A percentile compares a stretch with the other conserved stretches of the same genome.
Conservation (phyloP, 2,113 vertebrate genomes). For the Thymallus thymallus region DNA sequence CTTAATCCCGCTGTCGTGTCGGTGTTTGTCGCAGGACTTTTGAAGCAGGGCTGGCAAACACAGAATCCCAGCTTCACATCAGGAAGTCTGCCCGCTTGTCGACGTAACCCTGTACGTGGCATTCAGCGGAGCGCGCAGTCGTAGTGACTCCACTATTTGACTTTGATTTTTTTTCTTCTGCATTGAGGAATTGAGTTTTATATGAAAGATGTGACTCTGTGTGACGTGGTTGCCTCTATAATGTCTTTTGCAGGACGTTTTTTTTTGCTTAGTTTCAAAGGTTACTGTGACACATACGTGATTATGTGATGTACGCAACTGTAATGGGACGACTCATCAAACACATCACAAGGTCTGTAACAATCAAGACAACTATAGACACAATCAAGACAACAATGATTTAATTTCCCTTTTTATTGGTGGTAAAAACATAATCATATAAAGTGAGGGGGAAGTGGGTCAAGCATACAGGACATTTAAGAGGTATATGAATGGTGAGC, state of each 20-base stretch:
- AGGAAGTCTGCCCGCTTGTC: conserved; percentile 62
- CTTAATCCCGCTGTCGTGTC: conserved; percentile 55
- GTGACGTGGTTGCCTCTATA: too few species aligned
- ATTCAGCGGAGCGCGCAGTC: conserved; percentile 58
- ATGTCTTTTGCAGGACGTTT: too few species aligned
- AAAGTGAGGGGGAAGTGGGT: neutral
- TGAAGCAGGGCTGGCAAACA: conserved; percentile 42
- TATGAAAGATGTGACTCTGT: too few species aligned
- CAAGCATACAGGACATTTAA: neutral
- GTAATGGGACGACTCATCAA: neutral
- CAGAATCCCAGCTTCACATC: conserved; percentile 51
- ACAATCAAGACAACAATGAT: neutral
- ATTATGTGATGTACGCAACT: too few species aligned
- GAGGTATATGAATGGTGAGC: conserved; percentile 19
- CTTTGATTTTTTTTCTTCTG: neutral
- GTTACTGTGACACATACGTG: neutral
- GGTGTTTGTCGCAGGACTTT: conserved; percentile 48
- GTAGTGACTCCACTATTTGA: conserved; percentile 21
- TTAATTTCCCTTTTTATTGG: neutral
- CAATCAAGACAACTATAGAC: neutral
- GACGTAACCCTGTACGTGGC: conserved; percentile 75
- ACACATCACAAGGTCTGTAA: neutral
- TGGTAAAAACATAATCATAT: neutral
- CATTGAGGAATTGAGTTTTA: too few species aligned
- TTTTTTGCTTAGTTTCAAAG: neutral